Evolutionary conservation across 2,888 invertebrate species (phyloP), one percentile per base, ranked within the genome.

Genomic region (Euphydryas editha): DNA sequence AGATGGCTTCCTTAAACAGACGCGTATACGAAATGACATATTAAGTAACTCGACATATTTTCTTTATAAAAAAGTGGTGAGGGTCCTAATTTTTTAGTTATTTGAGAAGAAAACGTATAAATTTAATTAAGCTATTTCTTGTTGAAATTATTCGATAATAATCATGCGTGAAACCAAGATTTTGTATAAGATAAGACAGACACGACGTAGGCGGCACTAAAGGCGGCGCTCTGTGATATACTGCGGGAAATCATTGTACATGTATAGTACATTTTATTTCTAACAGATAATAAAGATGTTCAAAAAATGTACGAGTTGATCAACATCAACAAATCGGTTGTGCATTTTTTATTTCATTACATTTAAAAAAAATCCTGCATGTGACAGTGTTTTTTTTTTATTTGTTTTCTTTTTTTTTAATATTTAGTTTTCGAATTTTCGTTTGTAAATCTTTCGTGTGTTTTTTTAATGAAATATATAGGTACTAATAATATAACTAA

Each of bases 201-300:
- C 90, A 87, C 80, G 82, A 75, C 78, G 87, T 83, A 83, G 90
- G 90, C 89, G 89, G 85, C 72, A 66, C 76, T 71, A 5, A 74
- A 78, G 88, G 89, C 88, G 87, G 81, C 73, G 66, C 77, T 77
- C 44, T 65, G 70, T 84, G 84, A 85, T 84, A 74, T 76, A 76
- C 74, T 75, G 20, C 20, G 24, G 74, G 73, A 75, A 61, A 44
- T 24, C 59, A 44, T n/a, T 36, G 21, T 37, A 59, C 49, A 51
- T 21, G 21, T 24, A 59, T 39, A 51, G n/a, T 30, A n/a, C 5
- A 46, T 51, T 20, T 49, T 24, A 11, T 42, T 51, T 42, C 21
- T 24, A 39, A 49, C 57, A 49, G 49, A 49, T 42, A 57, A 56
- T 47, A 56, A 46, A 56, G 2, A 56, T 7, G 5, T 30, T 30